A percentile compares a stretch with the other conserved stretches of the same genome.
Conservation (phyloP, 1,140 invertebrate species). For the Meloidogyne chitwoodi region DNA sequence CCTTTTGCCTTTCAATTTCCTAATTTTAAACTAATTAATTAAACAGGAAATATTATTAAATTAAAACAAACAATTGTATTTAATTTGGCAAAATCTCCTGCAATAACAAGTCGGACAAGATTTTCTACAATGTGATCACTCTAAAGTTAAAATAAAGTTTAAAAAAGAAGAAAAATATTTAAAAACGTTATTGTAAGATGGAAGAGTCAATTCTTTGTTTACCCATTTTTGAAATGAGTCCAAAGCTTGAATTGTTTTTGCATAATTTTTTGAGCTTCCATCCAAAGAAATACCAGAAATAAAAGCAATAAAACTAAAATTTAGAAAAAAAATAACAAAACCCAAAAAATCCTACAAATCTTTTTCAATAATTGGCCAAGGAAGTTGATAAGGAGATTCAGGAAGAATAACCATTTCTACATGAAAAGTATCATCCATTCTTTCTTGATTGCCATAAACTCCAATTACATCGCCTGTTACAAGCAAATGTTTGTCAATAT, state of each 20-base stretch:
- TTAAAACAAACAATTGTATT: conserved; percentile 22
- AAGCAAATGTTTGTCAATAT: conserved; percentile 31
- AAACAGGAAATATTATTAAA: neutral
- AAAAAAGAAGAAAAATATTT: neutral
- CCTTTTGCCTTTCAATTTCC: conserved; percentile 6
- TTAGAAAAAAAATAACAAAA: neutral
- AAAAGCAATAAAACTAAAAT: conserved; percentile 35
- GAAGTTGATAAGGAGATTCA: conserved; percentile 27
- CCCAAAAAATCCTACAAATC: conserved; percentile 25
- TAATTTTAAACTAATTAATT: neutral
- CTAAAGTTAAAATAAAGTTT: neutral
- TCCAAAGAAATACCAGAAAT: conserved; percentile 32
- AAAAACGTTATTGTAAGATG: conserved; percentile 8
- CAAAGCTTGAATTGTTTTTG: conserved; percentile 13
- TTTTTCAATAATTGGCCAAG: conserved; percentile 33
- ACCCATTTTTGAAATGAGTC: conserved; percentile 31
- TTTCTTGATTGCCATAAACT: conserved; percentile 21
- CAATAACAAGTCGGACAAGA: conserved; percentile 27
- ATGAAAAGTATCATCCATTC: conserved; percentile 21
- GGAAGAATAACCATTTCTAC: conserved; percentile 30
- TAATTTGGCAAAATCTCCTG: conserved; percentile 35
- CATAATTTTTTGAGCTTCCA: conserved; percentile 18
- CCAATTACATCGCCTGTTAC: conserved; percentile 38
- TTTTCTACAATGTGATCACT: conserved; percentile 5
- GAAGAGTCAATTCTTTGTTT: neutral